Conservation (phyloP, 2,888 invertebrate genomes). For the Enoplolaimus lenunculus region DNA sequence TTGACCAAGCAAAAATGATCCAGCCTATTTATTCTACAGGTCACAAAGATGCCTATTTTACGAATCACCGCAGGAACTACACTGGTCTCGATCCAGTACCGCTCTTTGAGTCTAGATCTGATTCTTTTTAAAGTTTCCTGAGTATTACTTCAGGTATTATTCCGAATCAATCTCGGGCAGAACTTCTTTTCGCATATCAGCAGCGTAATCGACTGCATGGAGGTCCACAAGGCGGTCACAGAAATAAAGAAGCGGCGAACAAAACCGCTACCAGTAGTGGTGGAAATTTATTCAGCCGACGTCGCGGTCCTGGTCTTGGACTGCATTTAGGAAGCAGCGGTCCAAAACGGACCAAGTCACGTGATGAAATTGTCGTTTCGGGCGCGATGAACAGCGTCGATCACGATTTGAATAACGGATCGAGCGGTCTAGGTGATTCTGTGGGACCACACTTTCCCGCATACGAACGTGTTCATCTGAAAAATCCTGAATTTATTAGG, state of each 20-base stretch:
- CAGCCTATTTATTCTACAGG: too few species aligned
- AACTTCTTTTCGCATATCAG: not conserved
- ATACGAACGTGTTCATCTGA: conserved; percentile 80
- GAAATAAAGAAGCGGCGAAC: too few species aligned
- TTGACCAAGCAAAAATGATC: too few species aligned
- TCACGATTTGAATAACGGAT: not conserved
- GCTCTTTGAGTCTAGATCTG: too few species aligned
- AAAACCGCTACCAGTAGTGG: not conserved
- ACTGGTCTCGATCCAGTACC: too few species aligned
- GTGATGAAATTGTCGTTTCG: not conserved
- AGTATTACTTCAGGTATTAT: not conserved
- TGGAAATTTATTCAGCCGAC: not conserved
- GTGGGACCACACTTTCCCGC: conserved; percentile 53
- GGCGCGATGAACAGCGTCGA: not conserved
- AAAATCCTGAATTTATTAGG: conserved; percentile 53
- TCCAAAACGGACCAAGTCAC: not conserved
- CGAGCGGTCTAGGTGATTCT: too few species aligned
- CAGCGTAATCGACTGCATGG: not conserved
- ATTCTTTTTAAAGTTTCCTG: not conserved
- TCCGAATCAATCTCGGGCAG: not conserved
- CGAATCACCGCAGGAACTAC: too few species aligned
- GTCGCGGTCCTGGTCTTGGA: not conserved
- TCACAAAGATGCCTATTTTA: too few species aligned
- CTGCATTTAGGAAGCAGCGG: not conserved
- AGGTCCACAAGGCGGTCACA: not conserved